Conservation (phyloP, 2,797 vertebrate genomes). For the Schizopygopsis pylzovi region DNA sequence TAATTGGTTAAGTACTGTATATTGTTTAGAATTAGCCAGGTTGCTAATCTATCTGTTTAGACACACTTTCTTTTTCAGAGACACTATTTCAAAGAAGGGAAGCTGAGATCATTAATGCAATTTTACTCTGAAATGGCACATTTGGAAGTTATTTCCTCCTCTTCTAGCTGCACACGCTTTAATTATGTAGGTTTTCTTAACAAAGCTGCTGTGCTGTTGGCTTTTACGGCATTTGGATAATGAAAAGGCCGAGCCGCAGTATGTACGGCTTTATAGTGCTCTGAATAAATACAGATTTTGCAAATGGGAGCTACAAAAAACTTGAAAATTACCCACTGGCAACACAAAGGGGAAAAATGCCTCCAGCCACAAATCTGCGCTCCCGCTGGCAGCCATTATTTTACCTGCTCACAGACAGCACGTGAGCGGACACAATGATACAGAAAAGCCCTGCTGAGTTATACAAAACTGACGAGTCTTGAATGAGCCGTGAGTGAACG, state of each 20-base stretch:
- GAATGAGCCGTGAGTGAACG: conserved; percentile 21
- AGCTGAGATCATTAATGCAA: conserved; percentile 52
- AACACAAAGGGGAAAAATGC: conserved; percentile 25
- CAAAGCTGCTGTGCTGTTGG: conserved; percentile 48
- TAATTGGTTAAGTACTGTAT: not conserved
- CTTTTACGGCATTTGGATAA: conserved; percentile 30
- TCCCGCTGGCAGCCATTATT: conserved; percentile 14
- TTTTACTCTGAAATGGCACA: conserved; percentile 48
- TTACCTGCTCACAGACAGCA: conserved; percentile 17
- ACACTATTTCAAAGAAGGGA: conserved; percentile 29
- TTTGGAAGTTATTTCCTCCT: conserved; percentile 17
- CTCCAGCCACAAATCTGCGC: conserved; percentile 1
- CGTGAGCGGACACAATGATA: conserved; percentile 19
- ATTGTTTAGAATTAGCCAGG: not conserved
- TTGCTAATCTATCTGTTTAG: not conserved
- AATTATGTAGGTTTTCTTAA: conserved; percentile 61
- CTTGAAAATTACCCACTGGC: conserved; percentile 16
- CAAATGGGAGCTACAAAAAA: conserved; percentile 26
- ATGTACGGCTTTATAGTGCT: conserved; percentile 43
- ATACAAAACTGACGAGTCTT: conserved; percentile 28
- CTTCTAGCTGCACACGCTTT: conserved; percentile 24
- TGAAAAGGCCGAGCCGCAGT: conserved; percentile 30
- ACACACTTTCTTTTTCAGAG: conserved; percentile 3
- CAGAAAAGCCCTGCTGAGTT: conserved; percentile 38
- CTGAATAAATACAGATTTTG: conserved; percentile 56